These are phyloP conservation scores for Syngnathus rostellatus DNA, from an alignment of 2,797 vertebrate genomes.

Conservation along the genomic window DNA sequence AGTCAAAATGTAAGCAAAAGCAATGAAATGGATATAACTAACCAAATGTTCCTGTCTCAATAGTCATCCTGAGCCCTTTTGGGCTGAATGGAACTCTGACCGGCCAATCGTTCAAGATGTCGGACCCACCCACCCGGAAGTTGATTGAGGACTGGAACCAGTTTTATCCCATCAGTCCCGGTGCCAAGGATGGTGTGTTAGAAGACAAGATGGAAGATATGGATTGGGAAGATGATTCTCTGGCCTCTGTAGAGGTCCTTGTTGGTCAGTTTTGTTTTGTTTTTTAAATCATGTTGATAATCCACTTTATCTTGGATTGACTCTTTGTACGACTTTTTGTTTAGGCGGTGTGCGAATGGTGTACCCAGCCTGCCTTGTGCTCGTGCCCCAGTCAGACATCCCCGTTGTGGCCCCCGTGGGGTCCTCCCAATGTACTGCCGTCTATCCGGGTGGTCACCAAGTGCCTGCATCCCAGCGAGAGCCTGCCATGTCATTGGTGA, in stretches of 20 bases:
- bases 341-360: constrained; percentile 96
- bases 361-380: constrained; percentile 92
- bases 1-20: not conserved
- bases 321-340: not conserved
- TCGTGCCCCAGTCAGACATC: constrained; percentile 95
- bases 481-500: constrained; percentile 95
- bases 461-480: constrained; percentile 94
- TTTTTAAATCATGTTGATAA: not conserved
- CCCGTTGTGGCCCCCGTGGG: constrained; percentile 78
- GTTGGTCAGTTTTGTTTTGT: constrained; percentile 75
- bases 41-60: not conserved
- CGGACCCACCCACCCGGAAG: constrained; percentile 93
- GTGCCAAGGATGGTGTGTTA: constrained; percentile 74
- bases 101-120: constrained; percentile 97
- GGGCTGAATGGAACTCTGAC: constrained; percentile 95
- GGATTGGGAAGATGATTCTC: constrained; percentile 97
- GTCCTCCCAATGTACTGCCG: constrained; percentile 82
- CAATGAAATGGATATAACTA: not conserved
- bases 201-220: constrained; percentile 91
- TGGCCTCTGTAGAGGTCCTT: constrained; percentile 96
- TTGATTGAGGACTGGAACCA: constrained; percentile 98
- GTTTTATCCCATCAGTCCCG: constrained; percentile 92
- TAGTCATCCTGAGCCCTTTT: constrained; percentile 96
- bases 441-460: constrained; percentile 89
- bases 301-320: not conserved